Evolutionary conservation across 2,797 vertebrate genomes (phyloP).

Genomic region (Acrossocheilus fasciatus): DNA sequence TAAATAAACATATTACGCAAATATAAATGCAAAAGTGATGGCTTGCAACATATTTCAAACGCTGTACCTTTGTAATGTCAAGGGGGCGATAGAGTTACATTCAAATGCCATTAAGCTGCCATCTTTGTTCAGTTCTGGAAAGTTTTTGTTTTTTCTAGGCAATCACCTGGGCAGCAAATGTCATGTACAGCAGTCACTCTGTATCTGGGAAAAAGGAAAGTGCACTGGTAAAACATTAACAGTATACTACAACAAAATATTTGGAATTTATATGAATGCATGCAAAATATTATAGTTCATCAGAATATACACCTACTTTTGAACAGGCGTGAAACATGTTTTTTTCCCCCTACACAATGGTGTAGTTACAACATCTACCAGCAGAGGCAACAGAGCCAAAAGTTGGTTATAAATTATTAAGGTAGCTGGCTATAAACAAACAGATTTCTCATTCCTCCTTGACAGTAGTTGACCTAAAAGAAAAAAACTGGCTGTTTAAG

Average conservation of each 20-base stretch:
- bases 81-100: neutral
- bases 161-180: neutral
- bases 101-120: neutral
- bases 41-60: neutral
- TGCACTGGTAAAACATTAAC: neutral
- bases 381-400: neutral
- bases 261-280: neutral
- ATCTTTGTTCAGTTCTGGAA: neutral
- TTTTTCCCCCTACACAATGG: neutral
- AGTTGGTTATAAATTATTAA: neutral
- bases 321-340: neutral
- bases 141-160: neutral
- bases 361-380: neutral
- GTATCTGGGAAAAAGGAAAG: neutral
- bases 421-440: neutral
- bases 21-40: neutral
- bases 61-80: neutral
- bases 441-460: neutral
- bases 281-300: neutral
- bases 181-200: neutral
- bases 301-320: conserved; percentile 4
- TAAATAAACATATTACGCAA: neutral
- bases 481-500: neutral
- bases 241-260: neutral
- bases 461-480: neutral